A percentile compares a stretch with the other conserved stretches of the same genome.
Conservation (phyloP, 2,113 vertebrate genomes). For the Perca fluviatilis region DNA sequence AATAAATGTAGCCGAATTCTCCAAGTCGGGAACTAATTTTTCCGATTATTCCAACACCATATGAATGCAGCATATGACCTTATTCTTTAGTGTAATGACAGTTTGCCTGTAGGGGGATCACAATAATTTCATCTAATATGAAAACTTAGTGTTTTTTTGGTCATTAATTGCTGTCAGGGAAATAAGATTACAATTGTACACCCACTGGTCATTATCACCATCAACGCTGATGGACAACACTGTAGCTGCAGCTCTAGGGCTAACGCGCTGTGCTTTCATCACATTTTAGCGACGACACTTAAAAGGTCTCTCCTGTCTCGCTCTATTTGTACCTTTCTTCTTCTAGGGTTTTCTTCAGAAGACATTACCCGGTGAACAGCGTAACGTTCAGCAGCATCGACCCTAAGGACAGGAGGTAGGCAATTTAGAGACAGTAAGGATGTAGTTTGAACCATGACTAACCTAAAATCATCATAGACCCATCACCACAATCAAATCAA, state of each 20-base stretch:
- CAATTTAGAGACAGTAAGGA: background rate
- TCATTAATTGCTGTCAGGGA: no score
- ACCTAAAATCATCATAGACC: constrained; percentile 7
- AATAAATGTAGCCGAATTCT: no score
- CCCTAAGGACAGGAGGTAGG: constrained; percentile 92
- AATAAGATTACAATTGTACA: background rate
- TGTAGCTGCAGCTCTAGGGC: background rate
- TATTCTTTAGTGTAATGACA: no score
- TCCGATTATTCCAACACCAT: no score
- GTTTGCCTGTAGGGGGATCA: no score
- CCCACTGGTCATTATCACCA: background rate
- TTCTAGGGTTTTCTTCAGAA: constrained; percentile 91
- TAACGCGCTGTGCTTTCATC: background rate
- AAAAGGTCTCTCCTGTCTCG: background rate
- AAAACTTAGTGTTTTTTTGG: background rate
- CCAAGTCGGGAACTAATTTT: no score
- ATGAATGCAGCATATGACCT: no score
- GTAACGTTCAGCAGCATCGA: constrained; percentile 92
- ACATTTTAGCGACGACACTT: background rate
- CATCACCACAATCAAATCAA: background rate
- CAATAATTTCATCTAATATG: no score
- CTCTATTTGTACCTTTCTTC: constrained; percentile 6
- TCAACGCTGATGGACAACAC: background rate
- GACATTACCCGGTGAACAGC: constrained; percentile 92
- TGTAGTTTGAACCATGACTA: constrained; percentile 19